Evolutionary conservation across 2,888 invertebrate genomes (phyloP), one percentile per base, ranked within the genome.

Genomic region (Ditula angustiorana): DNA sequence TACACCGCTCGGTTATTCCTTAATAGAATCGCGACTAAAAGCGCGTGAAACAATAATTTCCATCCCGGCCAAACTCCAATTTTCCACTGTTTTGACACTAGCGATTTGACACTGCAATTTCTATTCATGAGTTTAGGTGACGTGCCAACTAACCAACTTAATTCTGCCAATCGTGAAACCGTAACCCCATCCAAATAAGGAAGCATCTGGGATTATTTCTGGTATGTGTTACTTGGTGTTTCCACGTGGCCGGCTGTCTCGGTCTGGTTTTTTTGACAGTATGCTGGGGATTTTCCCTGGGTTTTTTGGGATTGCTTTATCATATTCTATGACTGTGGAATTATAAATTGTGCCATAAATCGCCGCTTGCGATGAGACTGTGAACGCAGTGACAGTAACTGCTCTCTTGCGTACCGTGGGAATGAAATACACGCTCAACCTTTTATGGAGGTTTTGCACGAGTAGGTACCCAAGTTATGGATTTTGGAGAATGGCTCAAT

Each of bases 51-150:
- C 55, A 61, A 61, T 61, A 57, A 63, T 57, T 58, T 26, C 46
- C 44, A 44, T 58, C 16, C 19, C 46, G 52, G 35, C 58, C 52
- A 37, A 52, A 46, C 58, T 58, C 58, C 52, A 64, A 64, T 64
- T 64, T 64, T 64, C 58, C 64, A 58, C 63, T 35, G 64, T 64
- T 63, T 64, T 64, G 64, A 64, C 58, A 64, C 58, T 52, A 58
- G 35, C 64, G 58, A 46, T 64, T 64, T 64, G 58, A 64, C 64
- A 64, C 52, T 64, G 64, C 64, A 64, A 64, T 64, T 59, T 64
- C 53, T 64, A 64, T 64, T 64, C 64, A 64, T 64, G 64, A 64
- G 64, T 28, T 59, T 64, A 47, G 58, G 57, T 64, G 58, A 64
- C 58, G 58, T 37, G 53, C 21, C 52, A 53, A 59, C 58, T 47